Conservation (phyloP, 2,888 invertebrate species). For the Sinelater perroti region DNA sequence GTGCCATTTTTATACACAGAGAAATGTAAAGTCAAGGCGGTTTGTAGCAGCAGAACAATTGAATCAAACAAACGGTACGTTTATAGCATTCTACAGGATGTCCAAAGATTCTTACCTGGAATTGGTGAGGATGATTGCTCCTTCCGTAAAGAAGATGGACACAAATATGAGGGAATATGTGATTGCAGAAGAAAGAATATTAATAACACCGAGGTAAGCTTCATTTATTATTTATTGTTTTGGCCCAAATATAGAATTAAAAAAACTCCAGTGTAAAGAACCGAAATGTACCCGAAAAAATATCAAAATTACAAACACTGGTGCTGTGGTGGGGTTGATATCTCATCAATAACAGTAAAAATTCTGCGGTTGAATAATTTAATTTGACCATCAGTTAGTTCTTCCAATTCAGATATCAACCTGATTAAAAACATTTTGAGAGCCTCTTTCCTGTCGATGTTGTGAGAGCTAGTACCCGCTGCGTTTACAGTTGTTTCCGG, state of each 20-base stretch:
- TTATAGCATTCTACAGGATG: conserved; percentile 8
- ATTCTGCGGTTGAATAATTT: conserved; percentile 40
- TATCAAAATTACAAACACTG: no score
- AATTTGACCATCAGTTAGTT: conserved; percentile 41
- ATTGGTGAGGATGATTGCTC: conserved; percentile 14
- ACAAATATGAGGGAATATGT: conserved; percentile 18
- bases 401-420: conserved; percentile 40
- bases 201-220: conserved; percentile 17
- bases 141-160: conserved; percentile 14
- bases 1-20: conserved; percentile 5
- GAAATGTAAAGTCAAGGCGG: conserved; percentile 3
- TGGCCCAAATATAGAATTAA: conserved; percentile 5
- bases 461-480: conserved; percentile 5
- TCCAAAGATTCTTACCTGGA: conserved; percentile 10
- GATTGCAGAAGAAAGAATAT: conserved; percentile 14
- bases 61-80: neutral
- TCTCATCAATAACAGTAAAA: conserved; percentile 30
- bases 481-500: neutral
- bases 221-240: conserved; percentile 10
- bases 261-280: neutral
- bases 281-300: neutral
- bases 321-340: conserved; percentile 20
- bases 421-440: conserved; percentile 42
- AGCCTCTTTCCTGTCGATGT: conserved; percentile 18
- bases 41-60: conserved; percentile 12